Evolutionary conservation across 53 echinoderm and acorn worm species (phyloP), one percentile per base, ranked within the genome.

Genomic region (Holothuria scabra): DNA sequence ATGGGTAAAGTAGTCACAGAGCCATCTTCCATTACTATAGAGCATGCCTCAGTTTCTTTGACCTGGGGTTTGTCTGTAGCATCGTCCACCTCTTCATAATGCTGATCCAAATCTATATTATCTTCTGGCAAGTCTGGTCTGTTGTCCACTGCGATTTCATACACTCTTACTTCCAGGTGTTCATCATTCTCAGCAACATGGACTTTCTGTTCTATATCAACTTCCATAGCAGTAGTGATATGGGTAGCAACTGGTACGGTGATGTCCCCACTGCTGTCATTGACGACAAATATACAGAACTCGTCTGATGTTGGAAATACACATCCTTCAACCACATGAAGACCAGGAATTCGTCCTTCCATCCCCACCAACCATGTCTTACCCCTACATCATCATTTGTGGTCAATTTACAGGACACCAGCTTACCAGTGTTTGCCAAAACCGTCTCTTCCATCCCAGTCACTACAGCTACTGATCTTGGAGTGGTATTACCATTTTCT

Each of bases 1-100:
- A n/a, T 56, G 18, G 82, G 87, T 22, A 87, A 59, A 34, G 56
- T 22, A 26, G 28, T 66, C 7, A 66, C 28, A 19, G 66, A 66
- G 18, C 66, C 31, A 19, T 81, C 56, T 41, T 67, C 56, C 7
- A 55, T 59, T 57, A 82, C 87, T 68, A 46, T 46, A 6, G 22
- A 62, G 49, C n/a, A 28, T 7, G 60, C 16, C 20, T 75, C 21
- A 34, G 48, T 30, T 21, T 76, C 41, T 4, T 41, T 10, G 14
- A 3, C 38, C 46, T 6, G 28, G 11, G 25, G 62, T 9, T 10
- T 16, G 22, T 28, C 55, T 33, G 28, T 3, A 33, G 11, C 70
- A 33, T 20, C 29, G 32, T 46, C 19, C 11, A 35, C 5, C 18
- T 71, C 31, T 59, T 67, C 14, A 18, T 19, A 67, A 31, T 22